Evolutionary conservation across 2,888 invertebrate genomes (phyloP).

Genomic region (Ditylenchus weischeri): DNA sequence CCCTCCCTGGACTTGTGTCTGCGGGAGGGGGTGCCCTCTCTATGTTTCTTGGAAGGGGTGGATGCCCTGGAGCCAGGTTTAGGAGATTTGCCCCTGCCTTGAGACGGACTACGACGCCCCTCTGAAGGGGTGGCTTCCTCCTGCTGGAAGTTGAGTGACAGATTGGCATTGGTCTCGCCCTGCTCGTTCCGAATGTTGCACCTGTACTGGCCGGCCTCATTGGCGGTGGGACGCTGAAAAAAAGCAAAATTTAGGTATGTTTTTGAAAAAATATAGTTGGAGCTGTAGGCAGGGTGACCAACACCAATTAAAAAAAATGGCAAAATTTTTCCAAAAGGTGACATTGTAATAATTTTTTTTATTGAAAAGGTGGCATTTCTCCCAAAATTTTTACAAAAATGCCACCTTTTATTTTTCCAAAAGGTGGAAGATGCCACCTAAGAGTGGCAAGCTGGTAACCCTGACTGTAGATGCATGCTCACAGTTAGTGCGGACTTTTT

Average conservation of each 20-base stretch:
- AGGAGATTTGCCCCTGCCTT: constrained; percentile 37
- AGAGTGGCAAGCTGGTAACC: no score
- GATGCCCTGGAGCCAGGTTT: constrained; percentile 38
- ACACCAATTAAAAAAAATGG: no score
- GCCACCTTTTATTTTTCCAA: no score
- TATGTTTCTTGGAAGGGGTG: constrained; percentile 39
- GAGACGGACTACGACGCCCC: constrained; percentile 38
- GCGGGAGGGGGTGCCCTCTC: constrained; percentile 36
- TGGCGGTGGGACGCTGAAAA: constrained; percentile 80
- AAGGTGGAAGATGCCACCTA: no score
- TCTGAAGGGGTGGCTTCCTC: constrained; percentile 42
- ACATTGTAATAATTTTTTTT: no score
- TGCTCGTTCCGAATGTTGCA: constrained; percentile 92
- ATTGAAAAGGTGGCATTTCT: no score
- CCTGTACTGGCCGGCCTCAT: constrained; percentile 95
- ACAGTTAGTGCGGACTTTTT: no score
- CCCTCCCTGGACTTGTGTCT: constrained; percentile 49
- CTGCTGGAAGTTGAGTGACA: constrained; percentile 87
- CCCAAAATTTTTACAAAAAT: no score
- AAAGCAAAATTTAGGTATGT: neutral
- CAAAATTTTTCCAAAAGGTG: no score
- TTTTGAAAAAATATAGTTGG: neutral
- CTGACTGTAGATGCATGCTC: no score
- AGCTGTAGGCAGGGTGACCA: no score
- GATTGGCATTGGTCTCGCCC: constrained; percentile 93